Evolutionary conservation across 2,888 invertebrate genomes (phyloP), one percentile per base, ranked within the genome.

Genomic region (Spilarctia lutea): DNA sequence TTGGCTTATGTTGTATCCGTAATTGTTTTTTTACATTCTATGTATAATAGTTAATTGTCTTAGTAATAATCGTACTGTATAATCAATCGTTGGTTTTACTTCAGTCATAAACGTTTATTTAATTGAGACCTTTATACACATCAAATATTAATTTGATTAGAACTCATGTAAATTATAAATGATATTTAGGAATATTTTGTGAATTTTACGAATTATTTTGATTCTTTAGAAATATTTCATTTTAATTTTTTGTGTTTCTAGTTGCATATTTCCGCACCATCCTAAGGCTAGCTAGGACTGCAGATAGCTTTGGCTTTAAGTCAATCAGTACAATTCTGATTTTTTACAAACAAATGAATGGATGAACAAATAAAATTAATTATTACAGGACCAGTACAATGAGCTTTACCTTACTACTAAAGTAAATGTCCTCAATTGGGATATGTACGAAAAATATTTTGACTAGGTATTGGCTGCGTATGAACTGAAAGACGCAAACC

Each of bases 401-500:
- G 52, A 20, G 27, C 52, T 33, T 68, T 48, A 60, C 75, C 69
- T 71, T 75, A 68, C 35, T 71, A 68, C 63, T 80, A 73, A 78
- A 73, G 85, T 60, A 76, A 77, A 73, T 60, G 65, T 39, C 42
- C 63, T 42, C 35, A 48, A 75, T 72, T 24, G 52, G 35, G 39
- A 52, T 45, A 72, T 74, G 33, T 30, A 42, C 42, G 45, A 66
- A 16, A 35, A 68, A 60, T 76, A 75, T 79, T 77, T 27, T 75
- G 72, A 69, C 74, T 68, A 65, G 16, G 13, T 33, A 76, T 72
- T 82, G 20, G 48, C 0, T 45, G 13, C 16, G 45, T 74, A 66
- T 48, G 10, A 76, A 78, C 75, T 85, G 77, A 85, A 83, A 85
- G 1, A 65, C 83, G 72, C 45, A 67, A 71, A 60, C 60, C 8